Evolutionary conservation across 2,113 vertebrate species (phyloP), one percentile per base, ranked within the genome.

Genomic region (Peucedramus taeniatus): DNA sequence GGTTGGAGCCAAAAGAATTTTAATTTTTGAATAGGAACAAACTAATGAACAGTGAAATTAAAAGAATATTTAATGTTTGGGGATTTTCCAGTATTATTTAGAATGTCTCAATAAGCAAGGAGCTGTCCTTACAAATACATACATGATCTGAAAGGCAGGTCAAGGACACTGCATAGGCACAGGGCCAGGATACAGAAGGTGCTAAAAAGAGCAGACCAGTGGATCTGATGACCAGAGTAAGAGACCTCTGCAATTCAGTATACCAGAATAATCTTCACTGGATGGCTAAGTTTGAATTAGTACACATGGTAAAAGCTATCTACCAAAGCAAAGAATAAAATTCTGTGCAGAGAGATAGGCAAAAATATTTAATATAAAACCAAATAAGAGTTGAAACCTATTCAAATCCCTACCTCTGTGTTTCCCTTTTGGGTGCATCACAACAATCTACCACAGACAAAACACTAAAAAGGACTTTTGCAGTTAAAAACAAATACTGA

Each of bases 181-280:
- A 71, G 39, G 51, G 84, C 87, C 96, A 95, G 49, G 69, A 63
- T 89, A 93, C 90, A 96, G 95, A 94, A 96, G 95, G 95, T 79
- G 81, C 77, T 94, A 87, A 97, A 66, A 66, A 79, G 60, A 93
- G 60, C 87, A 95, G 81, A 56, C 60, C 51, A 40, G 60, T 91
- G 15, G 56, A 75, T 93, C 81, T 93, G 81, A 82, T 56, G 78
- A 84, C 84, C 49, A 45, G 45, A 77, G 30, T 18, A 76, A 93
- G 37, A 75, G 33, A 85, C 4, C 16, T 80, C 76, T 64, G 15
- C 24, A 54, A 66, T 74, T 87, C 54, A 54, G 15, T 16, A 39
- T 5, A 63, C 11, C 39, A 91, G 60, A 89, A 66, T 66, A 56
- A 53, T 44, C 45, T 56, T 37, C 72, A 51, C 26, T 44, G 23